Base-by-base conservation (phyloP, 2,113 vertebrate genomes). In the Suncus etruscus region DNA sequence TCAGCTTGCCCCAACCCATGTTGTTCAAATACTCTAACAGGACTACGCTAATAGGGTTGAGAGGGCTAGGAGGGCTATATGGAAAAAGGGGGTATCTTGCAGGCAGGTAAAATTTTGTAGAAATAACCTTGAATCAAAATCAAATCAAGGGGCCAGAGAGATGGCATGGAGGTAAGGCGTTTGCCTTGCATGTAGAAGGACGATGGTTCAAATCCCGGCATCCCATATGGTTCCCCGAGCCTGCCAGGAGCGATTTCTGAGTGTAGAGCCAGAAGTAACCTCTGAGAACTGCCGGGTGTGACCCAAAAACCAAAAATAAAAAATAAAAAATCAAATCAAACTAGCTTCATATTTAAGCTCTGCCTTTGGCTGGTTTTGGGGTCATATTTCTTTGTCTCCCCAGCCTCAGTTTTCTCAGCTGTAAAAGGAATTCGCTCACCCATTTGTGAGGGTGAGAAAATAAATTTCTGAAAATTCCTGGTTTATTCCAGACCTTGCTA, bases 371-470 rank as follows among this genome's bases (percentile, higher is more conserved):
- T 66, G 69, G 22, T 32, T 54, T 93, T 0, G 63, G 77, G 61
- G 5, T 27, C 16, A 51, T 8, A 10, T 24, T 27, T 8, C n/a
- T 14, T 70, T 18, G 54, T 58, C 58, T 61, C 58, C 22, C 22
- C 6, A 61, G 75, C 76, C 70, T 93, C 80, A 39, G 76, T 83
- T 81, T 80, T 78, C 48, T 89, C n/a, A 27, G 50, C 87, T 89
- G 29, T 65, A 27, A 65, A 83, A 79, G 68, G 70, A 47, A 47
- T 18, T 27, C 16, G 48, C 16, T 20, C 15, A 29, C 29, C 48
- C 39, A 39, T 24, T 6, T 22, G 0, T 4, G 11, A 50, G 84
- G 29, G 11, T 14, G 12, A 79, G 11, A 32, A 39, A 31, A 65
- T 27, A 47, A 50, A 27, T 3, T 7, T 8, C 70, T 31, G 15